Percentiles rank a stretch among this genome's conserved stretches.
Evolutionary conservation across 2,113 vertebrate species (phyloP).

Genomic region (Brachypteracias leptosomus): DNA sequence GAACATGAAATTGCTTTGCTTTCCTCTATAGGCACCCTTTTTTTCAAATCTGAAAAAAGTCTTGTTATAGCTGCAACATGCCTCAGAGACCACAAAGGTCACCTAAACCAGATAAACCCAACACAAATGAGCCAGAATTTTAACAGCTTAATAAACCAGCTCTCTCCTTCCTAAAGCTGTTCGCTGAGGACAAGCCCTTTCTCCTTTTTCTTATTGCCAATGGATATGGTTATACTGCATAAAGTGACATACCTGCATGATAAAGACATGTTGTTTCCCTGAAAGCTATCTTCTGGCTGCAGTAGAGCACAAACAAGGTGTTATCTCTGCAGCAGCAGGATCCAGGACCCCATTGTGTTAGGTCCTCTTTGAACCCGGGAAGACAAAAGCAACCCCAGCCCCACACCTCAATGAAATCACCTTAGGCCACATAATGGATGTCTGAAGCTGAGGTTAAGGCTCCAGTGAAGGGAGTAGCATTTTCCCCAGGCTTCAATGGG

Average conservation of each 20-base stretch:
- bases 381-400: background rate
- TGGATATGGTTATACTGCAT: background rate
- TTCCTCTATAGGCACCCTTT: background rate
- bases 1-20: background rate
- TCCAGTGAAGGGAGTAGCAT: background rate
- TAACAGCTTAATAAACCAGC: background rate
- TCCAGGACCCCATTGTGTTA: background rate
- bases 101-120: background rate
- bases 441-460: background rate
- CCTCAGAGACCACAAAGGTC: background rate
- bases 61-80: background rate
- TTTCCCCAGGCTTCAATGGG: background rate
- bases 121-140: background rate
- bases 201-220: background rate
- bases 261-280: background rate
- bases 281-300: background rate
- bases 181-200: background rate
- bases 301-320: background rate
- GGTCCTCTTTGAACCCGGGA: background rate
- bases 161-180: background rate
- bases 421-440: background rate
- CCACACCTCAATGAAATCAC: background rate
- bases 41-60: background rate
- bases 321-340: conserved; percentile 5
- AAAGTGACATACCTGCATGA: background rate